Conservation (phyloP, 1,140 invertebrate genomes). For the Drosophila tani region DNA sequence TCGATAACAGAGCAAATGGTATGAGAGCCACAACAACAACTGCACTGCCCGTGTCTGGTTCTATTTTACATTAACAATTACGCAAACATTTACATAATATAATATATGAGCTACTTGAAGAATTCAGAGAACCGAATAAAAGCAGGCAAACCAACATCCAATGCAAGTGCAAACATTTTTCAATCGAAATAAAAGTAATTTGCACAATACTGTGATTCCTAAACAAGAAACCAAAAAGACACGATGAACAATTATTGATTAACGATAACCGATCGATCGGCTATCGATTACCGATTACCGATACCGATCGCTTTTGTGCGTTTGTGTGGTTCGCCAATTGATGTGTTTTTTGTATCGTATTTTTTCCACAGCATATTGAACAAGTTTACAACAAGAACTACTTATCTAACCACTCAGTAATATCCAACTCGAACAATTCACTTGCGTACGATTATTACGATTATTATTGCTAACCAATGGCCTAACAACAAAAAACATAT, state of each 20-base stretch:
- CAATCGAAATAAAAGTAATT: conserved; percentile 46
- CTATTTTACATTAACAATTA: conserved; percentile 51
- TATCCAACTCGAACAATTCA: conserved; percentile 63
- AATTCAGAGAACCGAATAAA: conserved; percentile 7
- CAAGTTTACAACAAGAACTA: conserved; percentile 62
- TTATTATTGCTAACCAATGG: conserved; percentile 52
- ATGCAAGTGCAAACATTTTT: conserved; percentile 27
- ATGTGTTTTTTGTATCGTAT: conserved; percentile 58
- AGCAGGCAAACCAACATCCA: conserved; percentile 23
- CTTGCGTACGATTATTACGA: conserved; percentile 52
- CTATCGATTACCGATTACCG: too few relatives aligned
- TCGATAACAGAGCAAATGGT: conserved; percentile 15
- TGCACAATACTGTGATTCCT: conserved; percentile 79
- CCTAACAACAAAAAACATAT: conserved; percentile 50
- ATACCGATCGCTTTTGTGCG: conserved; percentile 18
- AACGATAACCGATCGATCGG: too few relatives aligned
- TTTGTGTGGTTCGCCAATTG: conserved; percentile 38
- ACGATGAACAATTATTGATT: conserved; percentile 13
- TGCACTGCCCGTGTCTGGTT: conserved; percentile 72
- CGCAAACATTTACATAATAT: conserved; percentile 16
- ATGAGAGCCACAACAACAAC: conserved; percentile 24
- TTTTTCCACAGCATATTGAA: conserved; percentile 54
- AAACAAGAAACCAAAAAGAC: conserved; percentile 38
- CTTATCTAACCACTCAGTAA: conserved; percentile 54
- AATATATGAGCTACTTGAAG: conserved; percentile 16